These are phyloP conservation scores for Tamias sibiricus DNA, from an alignment of 2,113 vertebrate species.

Conservation along the genomic window DNA sequence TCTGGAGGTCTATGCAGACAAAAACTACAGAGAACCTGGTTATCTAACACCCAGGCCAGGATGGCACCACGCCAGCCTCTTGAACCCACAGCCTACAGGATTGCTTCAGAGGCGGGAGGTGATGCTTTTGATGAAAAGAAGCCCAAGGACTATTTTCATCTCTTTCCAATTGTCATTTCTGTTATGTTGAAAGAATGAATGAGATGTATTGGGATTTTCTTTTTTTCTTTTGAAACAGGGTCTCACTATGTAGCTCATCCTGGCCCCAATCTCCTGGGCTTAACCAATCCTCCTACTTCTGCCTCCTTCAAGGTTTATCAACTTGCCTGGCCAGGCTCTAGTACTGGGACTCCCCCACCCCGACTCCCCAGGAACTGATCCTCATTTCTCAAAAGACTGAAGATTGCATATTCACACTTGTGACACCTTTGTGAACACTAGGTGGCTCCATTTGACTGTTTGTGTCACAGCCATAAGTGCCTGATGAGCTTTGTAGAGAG, in stretches of 20 bases:
- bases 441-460: neutral
- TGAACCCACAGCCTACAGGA: neutral
- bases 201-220: neutral
- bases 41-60: neutral
- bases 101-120: neutral
- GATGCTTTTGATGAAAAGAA: neutral
- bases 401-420: neutral
- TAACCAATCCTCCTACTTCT: neutral
- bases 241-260: neutral
- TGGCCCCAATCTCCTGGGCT: neutral
- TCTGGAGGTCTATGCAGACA: neutral
- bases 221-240: no score
- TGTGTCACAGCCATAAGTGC: neutral
- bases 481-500: constrained; percentile 21
- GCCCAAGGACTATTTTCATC: neutral
- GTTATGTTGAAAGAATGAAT: neutral
- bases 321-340: no score
- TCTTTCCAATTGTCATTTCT: constrained; percentile 16
- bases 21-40: neutral
- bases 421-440: neutral
- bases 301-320: neutral
- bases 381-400: neutral
- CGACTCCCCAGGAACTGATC: neutral
- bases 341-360: no score
- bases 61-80: neutral